Base-by-base conservation (phyloP, 2,113 vertebrate species). In the Brachyhypopomus gauderio region DNA sequence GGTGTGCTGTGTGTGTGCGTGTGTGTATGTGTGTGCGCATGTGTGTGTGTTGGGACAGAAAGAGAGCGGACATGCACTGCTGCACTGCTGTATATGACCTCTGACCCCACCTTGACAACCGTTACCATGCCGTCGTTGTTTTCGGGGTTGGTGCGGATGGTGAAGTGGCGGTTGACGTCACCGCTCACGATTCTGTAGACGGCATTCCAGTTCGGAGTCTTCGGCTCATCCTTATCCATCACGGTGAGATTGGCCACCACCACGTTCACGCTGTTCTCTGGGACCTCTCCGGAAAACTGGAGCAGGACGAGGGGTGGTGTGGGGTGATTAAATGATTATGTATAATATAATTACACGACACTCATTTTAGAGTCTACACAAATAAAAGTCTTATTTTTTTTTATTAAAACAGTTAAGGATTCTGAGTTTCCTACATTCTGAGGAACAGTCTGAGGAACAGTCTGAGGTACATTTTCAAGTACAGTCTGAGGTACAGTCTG, bases 61-160 rank as follows among this genome's bases (percentile, higher is more conserved):
- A 52, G 45, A 52, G 11, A 52, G 45, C 14, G 45, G 45, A 52
- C 45, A 14, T 52, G 9, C 12, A 11, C 30, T 45, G 41, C 41
- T 8, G 41, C 41, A 45, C 9, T 6, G 41, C 41, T 45, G 45
- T 30, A 30, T 52, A 14, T 52, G 45, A 52, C 45, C 45, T 52
- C 45, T 52, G 12, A 52, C 45, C 45, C 12, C 89, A 98, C 97
- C 97, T 97, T 98, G 23, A 96, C 94, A 60, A 98, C 96, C 0
- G 96, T 98, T 55, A 98, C 95, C 94, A 98, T 93, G 88, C 97
- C 97, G 41, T 97, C 95, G 0, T 98, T 99, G 92, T 94, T 95
- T 84, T 94, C 45, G 0, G 97, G 96, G 90, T 99, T 95, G 0
- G 97, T 98, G 58, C 95, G 94, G 86, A 99, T 88, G 77, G 90